phyloP scores from a whole-genome alignment of 2,888 invertebrate species.

The Dromius quadrimaculatus region DNA sequence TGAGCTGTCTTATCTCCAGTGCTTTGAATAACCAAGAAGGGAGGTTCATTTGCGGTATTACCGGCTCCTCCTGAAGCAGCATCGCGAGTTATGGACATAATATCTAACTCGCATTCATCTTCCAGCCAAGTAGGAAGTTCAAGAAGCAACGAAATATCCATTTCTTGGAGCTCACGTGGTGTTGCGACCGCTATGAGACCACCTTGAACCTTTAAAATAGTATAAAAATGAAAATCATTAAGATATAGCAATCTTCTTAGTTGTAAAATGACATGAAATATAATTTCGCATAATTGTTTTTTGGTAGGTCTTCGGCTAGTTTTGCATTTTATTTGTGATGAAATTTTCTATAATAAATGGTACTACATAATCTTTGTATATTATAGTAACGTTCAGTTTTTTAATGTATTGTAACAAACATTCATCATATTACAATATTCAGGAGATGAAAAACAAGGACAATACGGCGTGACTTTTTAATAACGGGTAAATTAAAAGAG shows the following conservation, averaged over 20 bases:
- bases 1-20: constrained; percentile 69
- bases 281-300: no score
- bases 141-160: constrained; percentile 93
- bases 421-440: no score
- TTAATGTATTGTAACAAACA: no score
- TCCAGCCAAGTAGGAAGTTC: constrained; percentile 94
- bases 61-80: constrained; percentile 77
- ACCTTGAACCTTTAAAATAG: constrained; percentile 73
- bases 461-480: no score
- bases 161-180: constrained; percentile 96
- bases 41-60: constrained; percentile 65
- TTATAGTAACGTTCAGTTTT: no score
- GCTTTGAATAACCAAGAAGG: constrained; percentile 92
- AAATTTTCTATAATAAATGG: no score
- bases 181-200: constrained; percentile 93
- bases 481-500: no score
- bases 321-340: no score
- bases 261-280: no score
- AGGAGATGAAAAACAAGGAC: no score
- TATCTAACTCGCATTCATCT: constrained; percentile 97
- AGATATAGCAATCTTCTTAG: not conserved
- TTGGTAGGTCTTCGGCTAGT: no score
- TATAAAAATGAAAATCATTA: not conserved
- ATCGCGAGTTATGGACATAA: constrained; percentile 84
- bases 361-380: no score